phyloP scores from a whole-genome alignment of 1,140 invertebrate genomes.

The Hylaeus volcanicus region DNA sequence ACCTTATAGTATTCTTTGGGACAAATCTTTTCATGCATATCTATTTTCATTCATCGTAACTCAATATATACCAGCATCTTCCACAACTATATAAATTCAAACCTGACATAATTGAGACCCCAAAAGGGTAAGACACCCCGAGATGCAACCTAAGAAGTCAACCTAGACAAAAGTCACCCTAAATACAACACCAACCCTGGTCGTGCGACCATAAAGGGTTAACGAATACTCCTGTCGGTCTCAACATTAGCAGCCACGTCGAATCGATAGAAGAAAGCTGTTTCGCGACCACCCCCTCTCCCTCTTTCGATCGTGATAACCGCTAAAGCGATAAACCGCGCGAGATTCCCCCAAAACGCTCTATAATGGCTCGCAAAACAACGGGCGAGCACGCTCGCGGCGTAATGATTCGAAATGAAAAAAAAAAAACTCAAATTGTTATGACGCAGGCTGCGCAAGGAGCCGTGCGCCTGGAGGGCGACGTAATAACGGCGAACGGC shows the following conservation, averaged over 20 bases:
- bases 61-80: too few relatives aligned
- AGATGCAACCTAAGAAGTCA: too few relatives aligned
- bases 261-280: slow-evolving; percentile 35
- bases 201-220: slow-evolving; percentile 18
- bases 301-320: neutral
- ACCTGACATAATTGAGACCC: too few relatives aligned
- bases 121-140: too few relatives aligned
- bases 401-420: neutral
- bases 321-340: neutral
- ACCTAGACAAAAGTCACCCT: too few relatives aligned
- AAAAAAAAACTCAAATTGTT: slow-evolving; percentile 20
- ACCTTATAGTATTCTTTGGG: too few relatives aligned
- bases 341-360: neutral
- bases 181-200: neutral
- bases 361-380: neutral
- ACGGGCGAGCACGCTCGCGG: neutral
- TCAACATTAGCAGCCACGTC: neutral
- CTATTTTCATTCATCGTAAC: too few relatives aligned
- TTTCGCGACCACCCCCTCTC: neutral
- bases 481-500: slow-evolving; percentile 95
- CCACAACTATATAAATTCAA: too few relatives aligned
- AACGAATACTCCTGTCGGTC: neutral
- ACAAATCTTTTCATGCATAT: too few relatives aligned
- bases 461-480: slow-evolving; percentile 94
- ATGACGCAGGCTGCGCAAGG: slow-evolving; percentile 88